A percentile compares a stretch with the other conserved stretches of the same genome.
These are phyloP conservation scores for Callospermophilus lateralis DNA, from an alignment of 2,113 vertebrate genomes.

Conservation along the genomic window DNA sequence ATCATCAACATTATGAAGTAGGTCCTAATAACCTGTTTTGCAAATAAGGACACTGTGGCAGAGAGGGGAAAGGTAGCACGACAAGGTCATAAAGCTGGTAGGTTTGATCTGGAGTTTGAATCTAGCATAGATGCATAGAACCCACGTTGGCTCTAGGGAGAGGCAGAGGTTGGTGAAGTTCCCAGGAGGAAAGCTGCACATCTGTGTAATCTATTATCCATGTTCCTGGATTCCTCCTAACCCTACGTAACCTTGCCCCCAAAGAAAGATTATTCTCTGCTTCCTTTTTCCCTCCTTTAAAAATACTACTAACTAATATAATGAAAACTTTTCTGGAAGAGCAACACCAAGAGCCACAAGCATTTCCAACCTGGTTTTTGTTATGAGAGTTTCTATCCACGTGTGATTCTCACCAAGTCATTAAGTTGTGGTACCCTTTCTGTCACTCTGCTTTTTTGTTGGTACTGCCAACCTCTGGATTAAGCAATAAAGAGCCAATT, in stretches of 20 bases:
- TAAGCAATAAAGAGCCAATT: slow-evolving; percentile 63
- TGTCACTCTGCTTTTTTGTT: slow-evolving; percentile 42
- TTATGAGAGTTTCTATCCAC: slow-evolving; percentile 62
- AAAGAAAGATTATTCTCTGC: background rate
- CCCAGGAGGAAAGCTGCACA: background rate
- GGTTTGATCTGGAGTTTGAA: background rate
- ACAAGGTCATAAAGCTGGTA: background rate
- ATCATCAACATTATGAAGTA: background rate
- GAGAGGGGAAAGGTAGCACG: background rate
- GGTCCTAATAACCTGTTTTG: background rate
- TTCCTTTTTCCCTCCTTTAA: slow-evolving; percentile 52
- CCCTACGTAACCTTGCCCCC: background rate
- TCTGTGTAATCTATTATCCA: background rate
- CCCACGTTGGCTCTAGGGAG: background rate
- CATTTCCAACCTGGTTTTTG: slow-evolving; percentile 59
- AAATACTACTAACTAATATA: slow-evolving; percentile 51
- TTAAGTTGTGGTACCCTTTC: slow-evolving; percentile 35
- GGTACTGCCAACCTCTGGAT: slow-evolving; percentile 51
- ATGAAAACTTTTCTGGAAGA: slow-evolving; percentile 71
- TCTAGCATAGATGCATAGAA: background rate
- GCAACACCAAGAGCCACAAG: slow-evolving; percentile 10
- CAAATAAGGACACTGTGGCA: background rate
- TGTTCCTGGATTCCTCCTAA: background rate
- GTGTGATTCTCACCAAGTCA: slow-evolving; percentile 1
- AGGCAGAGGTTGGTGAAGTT: background rate